These are phyloP conservation scores for Melipona bicolor DNA, from an alignment of 2,888 invertebrate species.

Conservation along the genomic window DNA sequence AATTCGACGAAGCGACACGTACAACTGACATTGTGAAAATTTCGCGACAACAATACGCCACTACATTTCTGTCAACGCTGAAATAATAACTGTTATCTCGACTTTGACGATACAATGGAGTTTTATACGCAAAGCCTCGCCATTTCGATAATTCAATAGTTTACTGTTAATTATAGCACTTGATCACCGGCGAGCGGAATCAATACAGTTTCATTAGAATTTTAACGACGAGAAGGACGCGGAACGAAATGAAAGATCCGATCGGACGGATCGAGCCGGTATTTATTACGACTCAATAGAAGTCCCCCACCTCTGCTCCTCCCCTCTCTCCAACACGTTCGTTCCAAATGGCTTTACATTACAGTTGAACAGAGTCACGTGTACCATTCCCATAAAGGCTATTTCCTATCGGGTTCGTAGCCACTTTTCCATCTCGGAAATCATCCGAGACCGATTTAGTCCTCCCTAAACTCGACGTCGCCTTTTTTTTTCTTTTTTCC, in stretches of 20 bases:
- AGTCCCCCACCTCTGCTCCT: background rate
- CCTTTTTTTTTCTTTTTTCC: background rate
- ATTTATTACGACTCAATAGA: conserved; percentile 27
- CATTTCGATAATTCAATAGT: conserved; percentile 2
- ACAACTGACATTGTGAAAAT: background rate
- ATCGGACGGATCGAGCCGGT: conserved; percentile 15
- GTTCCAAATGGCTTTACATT: background rate
- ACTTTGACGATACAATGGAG: background rate
- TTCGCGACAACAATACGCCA: background rate
- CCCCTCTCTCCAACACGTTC: background rate
- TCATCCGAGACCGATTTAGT: conserved; percentile 50
- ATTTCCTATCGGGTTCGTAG: conserved; percentile 33
- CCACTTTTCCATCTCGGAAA: conserved; percentile 53
- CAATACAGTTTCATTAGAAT: conserved; percentile 13
- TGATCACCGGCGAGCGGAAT: background rate
- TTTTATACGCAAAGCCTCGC: background rate
- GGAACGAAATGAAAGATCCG: conserved; percentile 31
- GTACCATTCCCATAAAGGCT: conserved; percentile 30
- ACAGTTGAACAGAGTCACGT: conserved; percentile 13
- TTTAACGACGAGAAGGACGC: background rate
- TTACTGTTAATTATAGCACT: conserved; percentile 1
- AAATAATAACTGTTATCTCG: background rate
- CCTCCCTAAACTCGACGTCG: conserved; percentile 19
- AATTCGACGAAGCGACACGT: background rate
- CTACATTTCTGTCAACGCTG: background rate